These are phyloP conservation scores for Montipora capitata DNA, from an alignment of 92 coral and sea anemone species.

Conservation along the genomic window DNA sequence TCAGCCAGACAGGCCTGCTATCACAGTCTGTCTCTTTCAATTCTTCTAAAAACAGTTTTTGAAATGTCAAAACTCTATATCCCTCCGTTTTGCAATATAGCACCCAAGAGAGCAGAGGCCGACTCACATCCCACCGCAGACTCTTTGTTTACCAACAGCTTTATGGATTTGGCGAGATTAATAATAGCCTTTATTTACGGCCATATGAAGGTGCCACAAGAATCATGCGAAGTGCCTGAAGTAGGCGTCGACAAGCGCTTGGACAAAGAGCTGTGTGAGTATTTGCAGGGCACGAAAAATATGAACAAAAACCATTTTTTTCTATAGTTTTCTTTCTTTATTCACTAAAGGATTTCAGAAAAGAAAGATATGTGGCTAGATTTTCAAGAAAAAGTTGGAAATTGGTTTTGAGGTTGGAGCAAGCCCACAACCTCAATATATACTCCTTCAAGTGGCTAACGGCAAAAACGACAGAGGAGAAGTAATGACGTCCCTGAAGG, in stretches of 20 bases:
- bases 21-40: background rate
- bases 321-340: too few species aligned
- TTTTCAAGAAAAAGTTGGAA: background rate
- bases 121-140: background rate
- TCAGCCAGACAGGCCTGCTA: background rate
- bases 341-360: background rate
- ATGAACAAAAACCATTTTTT: slow-evolving; percentile 1
- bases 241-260: background rate
- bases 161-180: background rate
- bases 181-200: background rate
- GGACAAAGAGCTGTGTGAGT: background rate
- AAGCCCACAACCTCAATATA: background rate
- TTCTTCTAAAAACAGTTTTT: background rate
- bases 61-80: background rate
- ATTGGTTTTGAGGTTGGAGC: background rate
- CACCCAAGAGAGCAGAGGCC: background rate
- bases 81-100: background rate
- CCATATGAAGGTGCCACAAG: background rate
- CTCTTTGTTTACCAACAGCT: background rate
- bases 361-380: background rate
- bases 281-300: background rate
- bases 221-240: background rate
- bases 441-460: background rate
- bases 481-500: background rate
- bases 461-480: background rate